These are phyloP conservation scores for Neotragus moschatus DNA, from an alignment of 2,113 vertebrate genomes.

Conservation along the genomic window DNA sequence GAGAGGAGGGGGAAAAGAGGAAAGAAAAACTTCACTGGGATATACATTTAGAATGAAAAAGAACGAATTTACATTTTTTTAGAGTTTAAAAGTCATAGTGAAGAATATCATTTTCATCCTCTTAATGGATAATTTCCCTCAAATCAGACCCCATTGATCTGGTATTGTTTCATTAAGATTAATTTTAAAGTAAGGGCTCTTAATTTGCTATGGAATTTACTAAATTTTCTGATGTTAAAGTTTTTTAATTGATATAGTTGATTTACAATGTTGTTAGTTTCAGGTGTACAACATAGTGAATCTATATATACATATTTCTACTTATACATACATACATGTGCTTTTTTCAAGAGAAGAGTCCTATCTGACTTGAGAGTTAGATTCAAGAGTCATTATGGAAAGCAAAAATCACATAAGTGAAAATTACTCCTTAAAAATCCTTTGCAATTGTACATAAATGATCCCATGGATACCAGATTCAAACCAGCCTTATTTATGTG, in stretches of 20 bases:
- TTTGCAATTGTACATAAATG: background rate
- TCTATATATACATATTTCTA: background rate
- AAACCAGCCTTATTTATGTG: background rate
- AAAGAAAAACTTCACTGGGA: background rate
- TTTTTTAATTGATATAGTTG: background rate
- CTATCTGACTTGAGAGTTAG: background rate
- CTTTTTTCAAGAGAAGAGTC: background rate
- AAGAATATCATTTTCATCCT: background rate
- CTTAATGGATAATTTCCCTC: background rate
- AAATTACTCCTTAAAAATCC: slow-evolving; percentile 27
- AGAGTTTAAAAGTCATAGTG: background rate
- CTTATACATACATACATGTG: background rate
- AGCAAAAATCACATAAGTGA: background rate
- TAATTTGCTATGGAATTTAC: background rate
- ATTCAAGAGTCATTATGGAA: background rate
- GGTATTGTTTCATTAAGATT: background rate
- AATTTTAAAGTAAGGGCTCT: slow-evolving; percentile 10
- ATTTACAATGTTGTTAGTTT: background rate
- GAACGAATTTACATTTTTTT: background rate
- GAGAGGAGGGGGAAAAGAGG: background rate
- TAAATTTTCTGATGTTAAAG: background rate
- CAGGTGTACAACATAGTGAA: background rate
- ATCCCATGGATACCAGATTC: background rate
- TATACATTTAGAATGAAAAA: background rate
- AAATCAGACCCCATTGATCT: background rate